A percentile compares a stretch with the other conserved stretches of the same genome.
Conservation (phyloP, 2,888 invertebrate genomes). For the Dioctria rufipes region DNA sequence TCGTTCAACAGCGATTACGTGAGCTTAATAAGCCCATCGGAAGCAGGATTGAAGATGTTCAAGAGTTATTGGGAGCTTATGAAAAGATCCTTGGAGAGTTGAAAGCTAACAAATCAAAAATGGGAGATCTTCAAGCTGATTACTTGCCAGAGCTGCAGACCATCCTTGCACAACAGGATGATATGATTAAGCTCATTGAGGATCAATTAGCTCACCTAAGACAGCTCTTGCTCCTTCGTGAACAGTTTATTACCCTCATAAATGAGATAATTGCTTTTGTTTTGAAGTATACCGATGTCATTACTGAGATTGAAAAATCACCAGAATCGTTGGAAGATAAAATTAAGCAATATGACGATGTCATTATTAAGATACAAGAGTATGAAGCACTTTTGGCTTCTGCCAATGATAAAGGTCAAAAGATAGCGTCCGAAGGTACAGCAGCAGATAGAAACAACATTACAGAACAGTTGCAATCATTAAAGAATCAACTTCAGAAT, state of each 20-base stretch:
- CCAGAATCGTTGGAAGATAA: slow-evolving; percentile 88
- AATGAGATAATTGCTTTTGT: slow-evolving; percentile 92
- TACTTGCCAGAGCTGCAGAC: slow-evolving; percentile 85
- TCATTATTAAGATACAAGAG: slow-evolving; percentile 89
- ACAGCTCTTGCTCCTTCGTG: slow-evolving; percentile 84
- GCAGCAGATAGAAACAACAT: slow-evolving; percentile 89
- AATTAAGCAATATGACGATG: slow-evolving; percentile 88
- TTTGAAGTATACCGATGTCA: slow-evolving; percentile 87
- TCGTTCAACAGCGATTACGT: slow-evolving; percentile 87
- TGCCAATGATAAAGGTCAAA: slow-evolving; percentile 92
- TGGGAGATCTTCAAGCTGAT: slow-evolving; percentile 83
- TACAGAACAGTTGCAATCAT: slow-evolving; percentile 87
- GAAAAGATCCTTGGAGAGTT: slow-evolving; percentile 84
- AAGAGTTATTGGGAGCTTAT: slow-evolving; percentile 83
- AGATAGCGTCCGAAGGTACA: slow-evolving; percentile 92
- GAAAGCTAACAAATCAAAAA: slow-evolving; percentile 83
- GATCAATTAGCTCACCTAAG: slow-evolving; percentile 87
- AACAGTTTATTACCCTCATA: slow-evolving; percentile 89
- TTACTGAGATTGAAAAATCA: slow-evolving; percentile 87
- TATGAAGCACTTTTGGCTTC: slow-evolving; percentile 90
- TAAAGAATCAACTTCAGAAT: slow-evolving; percentile 87
- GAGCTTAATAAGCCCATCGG: slow-evolving; percentile 90
- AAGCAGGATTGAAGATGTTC: slow-evolving; percentile 89
- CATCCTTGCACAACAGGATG: slow-evolving; percentile 86
- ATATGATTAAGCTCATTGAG: slow-evolving; percentile 87